Percentiles rank a stretch among this genome's conserved stretches.
Evolutionary conservation across 2,888 invertebrate genomes (phyloP).

Genomic region (Ormyrus rosae): DNA sequence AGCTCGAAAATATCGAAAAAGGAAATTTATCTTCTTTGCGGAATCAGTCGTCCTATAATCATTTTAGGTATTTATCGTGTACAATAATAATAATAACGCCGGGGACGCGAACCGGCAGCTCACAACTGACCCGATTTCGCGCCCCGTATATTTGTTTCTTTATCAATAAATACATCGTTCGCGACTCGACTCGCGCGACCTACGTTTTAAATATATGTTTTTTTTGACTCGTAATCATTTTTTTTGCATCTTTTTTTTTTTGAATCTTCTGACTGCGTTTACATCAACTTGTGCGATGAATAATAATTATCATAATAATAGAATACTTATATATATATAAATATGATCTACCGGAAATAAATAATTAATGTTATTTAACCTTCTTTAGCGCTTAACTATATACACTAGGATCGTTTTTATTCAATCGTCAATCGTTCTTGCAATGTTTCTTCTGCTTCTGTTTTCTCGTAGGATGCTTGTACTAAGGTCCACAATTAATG

Average conservation of each 20-base stretch:
- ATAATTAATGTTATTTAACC: constrained; percentile 64
- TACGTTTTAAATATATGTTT: constrained; percentile 29
- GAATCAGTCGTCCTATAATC: constrained; percentile 68
- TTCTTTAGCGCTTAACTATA: constrained; percentile 67
- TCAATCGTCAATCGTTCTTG: constrained; percentile 49
- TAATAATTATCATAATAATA: constrained; percentile 51
- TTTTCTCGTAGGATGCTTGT: constrained; percentile 53
- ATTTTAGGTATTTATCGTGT: constrained; percentile 54
- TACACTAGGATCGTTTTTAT: constrained; percentile 65
- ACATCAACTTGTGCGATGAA: constrained; percentile 58
- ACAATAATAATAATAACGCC: constrained; percentile 52
- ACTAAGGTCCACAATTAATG: constrained; percentile 51
- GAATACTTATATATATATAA: constrained; percentile 60
- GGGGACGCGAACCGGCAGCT: constrained; percentile 51
- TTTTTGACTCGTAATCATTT: constrained; percentile 40
- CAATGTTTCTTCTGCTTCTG: constrained; percentile 37
- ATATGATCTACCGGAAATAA: constrained; percentile 71
- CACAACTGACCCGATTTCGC: constrained; percentile 58
- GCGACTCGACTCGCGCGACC: constrained; percentile 42
- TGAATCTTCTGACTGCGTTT: constrained; percentile 56
- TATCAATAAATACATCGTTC: constrained; percentile 32
- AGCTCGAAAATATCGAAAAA: constrained; percentile 68
- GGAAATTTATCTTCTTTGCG: constrained; percentile 62
- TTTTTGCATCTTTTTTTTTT: constrained; percentile 35
- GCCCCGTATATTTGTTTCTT: constrained; percentile 33